Evolutionary conservation across 2,888 invertebrate genomes (phyloP), one percentile per base, ranked within the genome.

Genomic region (Dorcus parallelipipedus): DNA sequence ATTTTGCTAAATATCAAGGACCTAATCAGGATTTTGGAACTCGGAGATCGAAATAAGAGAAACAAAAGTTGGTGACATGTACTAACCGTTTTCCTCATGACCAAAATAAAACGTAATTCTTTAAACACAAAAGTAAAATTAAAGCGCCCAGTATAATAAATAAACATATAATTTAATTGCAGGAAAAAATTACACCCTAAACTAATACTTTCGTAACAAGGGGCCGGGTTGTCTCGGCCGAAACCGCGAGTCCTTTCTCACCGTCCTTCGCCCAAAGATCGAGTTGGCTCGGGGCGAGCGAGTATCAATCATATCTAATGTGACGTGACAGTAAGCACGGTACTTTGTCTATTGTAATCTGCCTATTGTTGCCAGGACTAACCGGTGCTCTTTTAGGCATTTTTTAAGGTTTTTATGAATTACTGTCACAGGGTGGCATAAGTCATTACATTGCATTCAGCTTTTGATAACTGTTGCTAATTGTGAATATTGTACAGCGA

Each of bases 261-360:
- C 73, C 73, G 67, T 38, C 33, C 8, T 3, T 20, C 10, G 20
- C 43, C 9, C 20, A 71, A 71, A 71, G 71, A 58, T 66, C 61
- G 67, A 50, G 69, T 65, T 73, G 66, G 65, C 64, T 60, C 64
- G 56, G 67, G 65, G 60, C 51, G 59, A 63, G 58, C 61, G 59
- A 67, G 72, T 71, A 78, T 78, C 77, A 74, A 78, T 78, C 78
- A 78, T 76, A 75, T 73, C 72, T 78, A 78, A 78, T 78, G 76
- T 77, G 78, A 78, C 77, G 65, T 75, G 78, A 76, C 77, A 76
- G 76, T 75, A 76, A 77, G 76, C 76, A 77, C 74, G 73, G 75
- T 76, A 76, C 73, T 77, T 75, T 76, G 76, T 76, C 76, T 76
- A 78, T 78, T 78, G 78, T 78, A 76, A 78, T 78, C 77, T 76